A percentile compares a stretch with the other conserved stretches of the same genome.
phyloP scores from a whole-genome alignment of 2,888 invertebrate genomes.

The Anorthoa munda region DNA sequence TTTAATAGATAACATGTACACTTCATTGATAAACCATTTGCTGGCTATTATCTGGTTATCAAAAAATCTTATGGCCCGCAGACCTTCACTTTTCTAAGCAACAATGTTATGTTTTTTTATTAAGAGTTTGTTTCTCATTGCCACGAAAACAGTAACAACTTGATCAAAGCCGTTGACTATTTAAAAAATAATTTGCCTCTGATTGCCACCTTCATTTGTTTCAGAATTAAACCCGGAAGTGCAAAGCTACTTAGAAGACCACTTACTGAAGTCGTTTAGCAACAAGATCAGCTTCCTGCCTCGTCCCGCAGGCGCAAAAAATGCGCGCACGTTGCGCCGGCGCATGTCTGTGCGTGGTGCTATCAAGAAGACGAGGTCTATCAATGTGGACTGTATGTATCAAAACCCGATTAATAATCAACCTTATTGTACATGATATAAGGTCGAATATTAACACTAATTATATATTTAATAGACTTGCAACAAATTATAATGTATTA shows the following conservation, averaged over 20 bases:
- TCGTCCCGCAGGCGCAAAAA: conserved; percentile 88
- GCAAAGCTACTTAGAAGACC: conserved; percentile 96
- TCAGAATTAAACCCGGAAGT: conserved; percentile 95
- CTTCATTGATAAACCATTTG: not conserved
- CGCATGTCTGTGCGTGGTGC: conserved; percentile 97
- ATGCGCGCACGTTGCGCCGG: conserved; percentile 91
- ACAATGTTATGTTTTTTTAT: no score
- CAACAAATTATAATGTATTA: not conserved
- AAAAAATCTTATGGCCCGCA: not conserved
- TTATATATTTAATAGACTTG: no score
- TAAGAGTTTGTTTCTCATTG: no score
- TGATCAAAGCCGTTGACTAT: not conserved
- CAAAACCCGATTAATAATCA: not conserved
- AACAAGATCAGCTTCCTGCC: conserved; percentile 93
- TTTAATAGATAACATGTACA: not conserved
- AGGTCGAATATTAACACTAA: not conserved
- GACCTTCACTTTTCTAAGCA: no score
- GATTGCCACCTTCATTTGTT: conserved; percentile 47
- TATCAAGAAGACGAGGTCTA: conserved; percentile 98
- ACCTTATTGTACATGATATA: not conserved
- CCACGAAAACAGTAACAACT: not conserved
- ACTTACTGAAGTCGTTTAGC: conserved; percentile 95
- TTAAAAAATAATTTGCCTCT: no score
- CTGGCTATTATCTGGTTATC: not conserved
- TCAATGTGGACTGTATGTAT: conserved; percentile 96